Conservation (phyloP, 2,797 vertebrate genomes). For the Gadopsis marmoratus region DNA sequence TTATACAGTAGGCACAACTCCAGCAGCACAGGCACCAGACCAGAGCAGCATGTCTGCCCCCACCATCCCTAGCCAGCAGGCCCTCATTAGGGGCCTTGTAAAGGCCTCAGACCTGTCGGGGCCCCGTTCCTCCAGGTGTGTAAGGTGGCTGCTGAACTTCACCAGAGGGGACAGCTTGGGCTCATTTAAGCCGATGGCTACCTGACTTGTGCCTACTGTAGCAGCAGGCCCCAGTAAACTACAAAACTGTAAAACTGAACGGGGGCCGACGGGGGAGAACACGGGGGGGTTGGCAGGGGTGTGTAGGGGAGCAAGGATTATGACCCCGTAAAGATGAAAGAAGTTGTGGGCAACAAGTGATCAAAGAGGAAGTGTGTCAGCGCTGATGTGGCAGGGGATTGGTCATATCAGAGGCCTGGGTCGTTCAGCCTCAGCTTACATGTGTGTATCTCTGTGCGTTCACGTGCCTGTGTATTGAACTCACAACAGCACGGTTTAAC, state of each 20-base stretch:
- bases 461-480: constrained; percentile 60
- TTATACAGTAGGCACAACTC: constrained; percentile 71
- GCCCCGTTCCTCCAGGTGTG: constrained; percentile 79
- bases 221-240: constrained; percentile 72
- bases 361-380: constrained; percentile 86
- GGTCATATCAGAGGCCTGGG: constrained; percentile 75
- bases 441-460: constrained; percentile 52
- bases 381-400: constrained; percentile 81
- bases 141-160: constrained; percentile 80
- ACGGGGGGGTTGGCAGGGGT: constrained; percentile 57
- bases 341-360: constrained; percentile 76
- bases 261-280: constrained; percentile 63
- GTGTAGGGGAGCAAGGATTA: constrained; percentile 82
- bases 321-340: constrained; percentile 90
- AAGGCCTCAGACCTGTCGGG: constrained; percentile 81
- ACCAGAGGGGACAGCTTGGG: constrained; percentile 79
- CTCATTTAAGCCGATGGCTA: constrained; percentile 80
- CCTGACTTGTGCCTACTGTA: constrained; percentile 76
- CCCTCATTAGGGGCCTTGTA: constrained; percentile 84
- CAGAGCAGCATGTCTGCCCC: constrained; percentile 66
- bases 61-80: constrained; percentile 74
- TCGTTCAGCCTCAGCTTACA: constrained; percentile 50
- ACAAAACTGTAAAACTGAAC: constrained; percentile 76
- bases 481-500: constrained; percentile 77
- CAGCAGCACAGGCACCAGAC: constrained; percentile 70